These are phyloP conservation scores for Napeogenes inachia DNA, from an alignment of 2,888 invertebrate genomes.

Conservation along the genomic window DNA sequence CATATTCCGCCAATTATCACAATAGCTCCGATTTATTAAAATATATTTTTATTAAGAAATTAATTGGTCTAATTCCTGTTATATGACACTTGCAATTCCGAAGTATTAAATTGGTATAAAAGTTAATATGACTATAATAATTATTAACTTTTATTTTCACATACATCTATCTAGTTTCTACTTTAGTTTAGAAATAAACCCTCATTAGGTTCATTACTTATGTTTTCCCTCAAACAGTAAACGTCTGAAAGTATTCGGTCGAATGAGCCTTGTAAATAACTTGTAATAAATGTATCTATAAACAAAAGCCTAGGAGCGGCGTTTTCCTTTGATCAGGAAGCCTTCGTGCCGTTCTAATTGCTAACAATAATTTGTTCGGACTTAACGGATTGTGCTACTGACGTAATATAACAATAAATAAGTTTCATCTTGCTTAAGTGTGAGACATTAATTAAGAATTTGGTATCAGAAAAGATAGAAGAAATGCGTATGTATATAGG, in stretches of 20 bases:
- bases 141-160: too few relatives aligned
- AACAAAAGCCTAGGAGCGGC: conserved; percentile 21
- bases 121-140: too few relatives aligned
- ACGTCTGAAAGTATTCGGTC: conserved; percentile 20
- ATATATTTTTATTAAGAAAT: conserved; percentile 4
- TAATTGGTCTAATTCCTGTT: too few relatives aligned
- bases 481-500: too few relatives aligned
- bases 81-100: too few relatives aligned
- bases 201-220: conserved; percentile 13
- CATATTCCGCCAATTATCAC: background rate
- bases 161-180: background rate
- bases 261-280: conserved; percentile 22
- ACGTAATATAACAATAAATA: conserved; percentile 29
- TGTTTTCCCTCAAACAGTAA: conserved; percentile 21
- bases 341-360: conserved; percentile 35
- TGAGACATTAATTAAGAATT: conserved; percentile 10
- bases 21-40: conserved; percentile 8
- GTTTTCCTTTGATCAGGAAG: conserved; percentile 30
- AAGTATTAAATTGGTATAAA: too few relatives aligned
- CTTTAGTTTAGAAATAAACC: background rate
- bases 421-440: conserved; percentile 12
- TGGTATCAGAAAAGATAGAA: background rate
- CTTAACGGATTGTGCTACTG: conserved; percentile 35
- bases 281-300: conserved; percentile 24
- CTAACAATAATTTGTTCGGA: conserved; percentile 36